Base-by-base conservation (phyloP, 2,888 invertebrate species). In the Dicranocentrus wangi region DNA sequence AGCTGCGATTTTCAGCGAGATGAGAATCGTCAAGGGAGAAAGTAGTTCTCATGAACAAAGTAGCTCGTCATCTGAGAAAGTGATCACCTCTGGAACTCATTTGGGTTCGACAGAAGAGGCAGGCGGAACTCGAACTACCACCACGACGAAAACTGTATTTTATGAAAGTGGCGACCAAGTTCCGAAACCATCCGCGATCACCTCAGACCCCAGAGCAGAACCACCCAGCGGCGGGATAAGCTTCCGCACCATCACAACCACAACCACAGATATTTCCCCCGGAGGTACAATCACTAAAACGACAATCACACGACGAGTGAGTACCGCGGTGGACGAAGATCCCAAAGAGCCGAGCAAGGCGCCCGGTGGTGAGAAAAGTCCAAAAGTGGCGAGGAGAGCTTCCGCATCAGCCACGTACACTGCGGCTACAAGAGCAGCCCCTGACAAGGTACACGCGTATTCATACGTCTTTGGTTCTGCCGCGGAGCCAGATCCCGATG, bases 261-360 rank as follows among this genome's bases (percentile, higher is more conserved):
- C 81, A n/a, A 81, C 83, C n/a, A 81, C 82, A 8, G 68, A 76
- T 19, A 76, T 80, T 28, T 83, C 82, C n/a, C 84, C 84, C 8
- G 82, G 84, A 60, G 80, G 84, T 3, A 83, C 82, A 1, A 83
- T 79, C 53, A 82, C 81, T 2, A 82, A 73, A 69, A 80, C 84
- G 55, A 79, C 79, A 53, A 82, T 83, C 47, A 84, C 82, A 3
- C 27, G 83, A 43, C 43, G 84, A 55, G 82, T 84, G 25, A 82
- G 82, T 47, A 80, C 82, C 0, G 65, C 82, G 7, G 84, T 77
- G n/a, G 75, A 83, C 43, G 83, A 71, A 17, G 73, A 71, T 27
- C 13, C 32, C 8, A 13, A 53, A 13, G 39, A 70, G 32, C 28
- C 19, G 21, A 10, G 47, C 47, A n/a, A n/a, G 15, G 17, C 60